Base-by-base conservation (phyloP, 2,888 invertebrate genomes). In the Epsilonema sp. region DNA sequence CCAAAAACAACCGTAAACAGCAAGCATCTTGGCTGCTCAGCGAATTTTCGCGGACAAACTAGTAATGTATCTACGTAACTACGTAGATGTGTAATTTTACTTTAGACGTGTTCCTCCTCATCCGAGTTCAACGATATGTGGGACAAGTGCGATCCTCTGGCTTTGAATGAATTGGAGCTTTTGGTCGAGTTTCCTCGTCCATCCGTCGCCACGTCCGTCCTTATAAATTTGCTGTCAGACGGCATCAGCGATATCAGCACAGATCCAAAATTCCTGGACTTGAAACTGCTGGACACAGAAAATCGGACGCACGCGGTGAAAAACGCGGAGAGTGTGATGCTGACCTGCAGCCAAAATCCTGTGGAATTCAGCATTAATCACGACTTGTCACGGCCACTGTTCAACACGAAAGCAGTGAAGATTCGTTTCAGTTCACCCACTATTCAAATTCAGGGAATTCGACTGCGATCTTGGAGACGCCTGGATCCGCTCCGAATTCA, bases 201-300 rank as follows among this genome's bases (percentile, higher is more conserved):
- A 13, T 37, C 37, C 4, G 11, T 45, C 19, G 23, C 38, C n/a
- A 25, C 26, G 25, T 25, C 38, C 25, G 24, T 45, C 3, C 24
- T 45, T 3, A 24, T 45, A 5, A 25, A 45, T 24, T 4, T 45
- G n/a, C 19, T 37, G 13, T 38, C 38, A 3, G 45, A 45, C 21
- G 45, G 45, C 3, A 23, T 23, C 4, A 23, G 8, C 22, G 39
- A 39, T 39, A 11, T 39, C 21, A 11, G 20, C 20, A 20, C 39
- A 11, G 39, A 39, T 11, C 39, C 39, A 11, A 39, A 39, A n/a
- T 21, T 20, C 21, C n/a, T 39, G 8, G 20, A 21, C 22, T 8
- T 39, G 8, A 21, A 20, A 19, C 22, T 39, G 8, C 5, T 39
- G 8, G 39, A 39, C 22, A 21, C 39, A 11, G 39, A 39, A 20